A percentile compares a stretch with the other conserved stretches of the same genome.
These are phyloP conservation scores for Orcinus orca DNA, from an alignment of 2,113 vertebrate species.

Conservation along the genomic window DNA sequence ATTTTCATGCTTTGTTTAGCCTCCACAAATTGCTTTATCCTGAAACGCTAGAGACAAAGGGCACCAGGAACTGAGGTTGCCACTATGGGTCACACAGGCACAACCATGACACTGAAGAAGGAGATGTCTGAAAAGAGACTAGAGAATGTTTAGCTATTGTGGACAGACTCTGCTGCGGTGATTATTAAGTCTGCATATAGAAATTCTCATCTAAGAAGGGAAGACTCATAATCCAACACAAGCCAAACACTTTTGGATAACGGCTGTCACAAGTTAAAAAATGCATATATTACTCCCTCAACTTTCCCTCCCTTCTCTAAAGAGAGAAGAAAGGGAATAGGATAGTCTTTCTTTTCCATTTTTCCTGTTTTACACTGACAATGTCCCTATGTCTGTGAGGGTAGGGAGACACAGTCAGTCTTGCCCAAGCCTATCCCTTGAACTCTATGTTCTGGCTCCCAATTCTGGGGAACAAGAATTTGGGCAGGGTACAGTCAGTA, in stretches of 20 bases:
- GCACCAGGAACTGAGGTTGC: neutral
- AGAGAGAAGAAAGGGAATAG: neutral
- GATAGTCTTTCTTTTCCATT: neutral
- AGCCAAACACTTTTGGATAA: neutral
- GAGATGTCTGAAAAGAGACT: neutral
- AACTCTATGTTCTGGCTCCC: neutral
- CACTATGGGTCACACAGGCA: neutral
- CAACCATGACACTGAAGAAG: neutral
- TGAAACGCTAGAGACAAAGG: neutral
- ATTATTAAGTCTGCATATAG: neutral
- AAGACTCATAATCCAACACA: neutral
- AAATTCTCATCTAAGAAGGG: neutral
- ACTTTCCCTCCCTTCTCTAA: neutral
- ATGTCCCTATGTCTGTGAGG: neutral
- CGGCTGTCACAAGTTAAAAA: neutral
- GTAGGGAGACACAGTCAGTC: neutral
- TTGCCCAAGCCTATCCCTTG: neutral
- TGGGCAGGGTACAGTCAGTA: no score
- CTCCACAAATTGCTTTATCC: neutral
- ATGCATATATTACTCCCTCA: neutral
- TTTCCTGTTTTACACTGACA: neutral
- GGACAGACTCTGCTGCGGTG: neutral
- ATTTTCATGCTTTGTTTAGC: neutral
- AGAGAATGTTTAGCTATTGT: neutral
- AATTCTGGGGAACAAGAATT: neutral